These are phyloP conservation scores for Rutpela maculata DNA, from an alignment of 2,888 invertebrate species.

Conservation along the genomic window DNA sequence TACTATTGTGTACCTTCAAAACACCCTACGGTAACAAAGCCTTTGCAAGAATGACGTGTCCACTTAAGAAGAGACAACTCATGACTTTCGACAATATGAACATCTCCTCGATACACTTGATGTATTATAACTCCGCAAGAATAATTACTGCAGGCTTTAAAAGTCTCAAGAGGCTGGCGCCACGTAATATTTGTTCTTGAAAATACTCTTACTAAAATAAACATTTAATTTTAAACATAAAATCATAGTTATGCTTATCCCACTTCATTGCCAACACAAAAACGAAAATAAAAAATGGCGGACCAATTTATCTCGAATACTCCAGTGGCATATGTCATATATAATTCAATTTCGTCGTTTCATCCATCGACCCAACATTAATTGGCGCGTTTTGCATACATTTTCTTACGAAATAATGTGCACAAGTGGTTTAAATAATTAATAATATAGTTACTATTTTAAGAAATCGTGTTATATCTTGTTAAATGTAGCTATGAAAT, in stretches of 20 bases:
- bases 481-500: no score
- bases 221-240: constrained; percentile 16
- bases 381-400: background rate
- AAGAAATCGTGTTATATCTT: background rate
- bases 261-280: constrained; percentile 21
- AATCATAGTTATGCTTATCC: constrained; percentile 7
- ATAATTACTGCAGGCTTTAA: background rate
- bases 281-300: constrained; percentile 23
- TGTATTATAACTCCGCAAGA: background rate
- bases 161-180: constrained; percentile 19
- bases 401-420: background rate
- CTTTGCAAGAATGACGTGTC: no score
- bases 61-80: no score
- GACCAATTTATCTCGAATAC: constrained; percentile 20
- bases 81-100: no score
- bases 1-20: no score
- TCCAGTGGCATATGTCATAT: constrained; percentile 11
- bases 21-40: no score
- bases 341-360: background rate
- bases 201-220: constrained; percentile 27
- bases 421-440: background rate
- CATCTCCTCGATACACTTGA: background rate
- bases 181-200: constrained; percentile 28
- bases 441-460: background rate
- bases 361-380: constrained; percentile 13